A percentile compares a stretch with the other conserved stretches of the same genome.
Evolutionary conservation across 2,797 vertebrate genomes (phyloP).

Genomic region (Scyliorhinus canicula): DNA sequence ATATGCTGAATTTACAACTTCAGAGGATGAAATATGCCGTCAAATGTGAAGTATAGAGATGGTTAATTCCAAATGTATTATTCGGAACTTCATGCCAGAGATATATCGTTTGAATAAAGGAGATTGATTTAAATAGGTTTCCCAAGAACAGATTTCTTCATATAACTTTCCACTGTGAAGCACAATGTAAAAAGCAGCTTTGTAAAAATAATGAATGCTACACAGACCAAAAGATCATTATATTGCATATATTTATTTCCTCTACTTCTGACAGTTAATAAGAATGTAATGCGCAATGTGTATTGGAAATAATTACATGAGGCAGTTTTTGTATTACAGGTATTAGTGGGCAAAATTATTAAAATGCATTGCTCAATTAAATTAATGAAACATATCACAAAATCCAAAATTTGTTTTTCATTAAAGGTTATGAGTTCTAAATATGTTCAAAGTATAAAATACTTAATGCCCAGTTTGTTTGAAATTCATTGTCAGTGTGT

Average conservation of each 20-base stretch:
- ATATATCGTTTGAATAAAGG: not conserved
- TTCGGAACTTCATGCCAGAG: not conserved
- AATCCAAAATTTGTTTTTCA: not conserved
- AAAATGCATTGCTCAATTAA: not conserved
- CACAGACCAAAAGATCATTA: conserved; percentile 22
- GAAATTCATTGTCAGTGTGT: not conserved
- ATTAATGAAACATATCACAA: not conserved
- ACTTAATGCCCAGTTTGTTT: too few relatives aligned
- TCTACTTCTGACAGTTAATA: conserved; percentile 25
- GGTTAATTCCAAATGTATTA: not conserved
- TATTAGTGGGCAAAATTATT: not conserved
- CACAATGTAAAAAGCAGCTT: not conserved
- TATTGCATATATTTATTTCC: not conserved
- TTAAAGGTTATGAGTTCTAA: not conserved
- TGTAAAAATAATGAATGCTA: not conserved
- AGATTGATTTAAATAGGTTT: not conserved
- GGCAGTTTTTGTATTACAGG: conserved; percentile 5
- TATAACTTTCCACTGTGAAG: not conserved
- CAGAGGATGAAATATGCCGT: not conserved
- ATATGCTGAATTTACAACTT: not conserved
- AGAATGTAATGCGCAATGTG: not conserved
- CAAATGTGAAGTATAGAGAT: not conserved
- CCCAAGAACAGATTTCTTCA: not conserved
- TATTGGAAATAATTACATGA: not conserved
- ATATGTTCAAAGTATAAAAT: conserved; percentile 13